Base-by-base conservation (phyloP, 1,140 invertebrate species). In the Drosophila trapezifrons region DNA sequence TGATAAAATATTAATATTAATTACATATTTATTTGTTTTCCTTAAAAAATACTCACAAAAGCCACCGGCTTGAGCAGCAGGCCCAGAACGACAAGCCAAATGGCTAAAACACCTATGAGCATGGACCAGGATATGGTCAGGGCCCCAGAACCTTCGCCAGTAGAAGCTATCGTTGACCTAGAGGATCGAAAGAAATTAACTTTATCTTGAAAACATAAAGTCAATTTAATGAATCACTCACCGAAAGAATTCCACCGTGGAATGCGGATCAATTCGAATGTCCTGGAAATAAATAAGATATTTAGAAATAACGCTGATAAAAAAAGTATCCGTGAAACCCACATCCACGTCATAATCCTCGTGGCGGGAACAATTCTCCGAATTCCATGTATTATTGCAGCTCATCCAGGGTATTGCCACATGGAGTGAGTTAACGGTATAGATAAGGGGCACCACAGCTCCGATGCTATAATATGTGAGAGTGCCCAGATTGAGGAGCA, bases 381-480 rank as follows among this genome's bases (percentile, higher is more conserved):
- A 64, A 46, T 92, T 92, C 80, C 86, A 92, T 3, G 78, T 60
- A 22, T 92, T 92, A 43, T 91, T 80, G 52, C 90, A 91, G 47
- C 65, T 89, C 90, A 84, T 87, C 91, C 90, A 92, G 22, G 90
- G 90, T 55, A 92, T 60, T 1, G 65, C 59, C 10, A 52, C 4
- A 20, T 81, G 78, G 7, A 92, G 18, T 1, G 90, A 73, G 55
- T 89, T 80, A 6, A 84, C 67, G 40, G 86, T 78, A 60, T 90
- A 91, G 17, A 91, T 75, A 13, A 91, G 64, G 15, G 91, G 91
- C 17, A 91, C 87, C n/a, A 83, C 87, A 22, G 83, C 85, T 47
- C 67, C 78, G 10, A 91, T 71, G 51, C 79, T 75, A 37, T 91
- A 92, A 56, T 92, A 92, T 6, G 80, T 73, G 2, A 91, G 74